phyloP scores from a whole-genome alignment of 1,140 invertebrate species.

The Hyposmocoma kahamanoa region DNA sequence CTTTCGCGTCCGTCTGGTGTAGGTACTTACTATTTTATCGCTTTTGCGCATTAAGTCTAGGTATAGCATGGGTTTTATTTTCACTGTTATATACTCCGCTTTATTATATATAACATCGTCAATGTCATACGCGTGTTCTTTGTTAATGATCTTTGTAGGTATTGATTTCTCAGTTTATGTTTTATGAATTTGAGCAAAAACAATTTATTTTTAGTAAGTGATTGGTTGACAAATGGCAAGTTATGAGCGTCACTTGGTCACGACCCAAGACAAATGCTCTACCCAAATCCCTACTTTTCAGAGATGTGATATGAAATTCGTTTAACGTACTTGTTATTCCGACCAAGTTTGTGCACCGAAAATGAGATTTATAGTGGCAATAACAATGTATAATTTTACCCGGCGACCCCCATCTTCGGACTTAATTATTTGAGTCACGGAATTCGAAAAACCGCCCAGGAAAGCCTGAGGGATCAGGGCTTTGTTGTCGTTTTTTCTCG shows the following conservation, averaged over 20 bases:
- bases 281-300: constrained; percentile 2
- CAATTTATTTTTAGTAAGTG: too few species aligned
- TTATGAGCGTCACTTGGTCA: neutral
- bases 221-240: too few species aligned
- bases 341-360: constrained; percentile 40
- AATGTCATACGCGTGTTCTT: too few species aligned
- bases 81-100: too few species aligned
- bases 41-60: too few species aligned
- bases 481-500: constrained; percentile 51
- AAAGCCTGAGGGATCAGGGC: constrained; percentile 57
- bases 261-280: neutral
- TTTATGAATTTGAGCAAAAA: too few species aligned
- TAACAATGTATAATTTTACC: constrained; percentile 69
- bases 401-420: constrained; percentile 46
- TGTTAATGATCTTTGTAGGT: too few species aligned
- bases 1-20: constrained; percentile 43
- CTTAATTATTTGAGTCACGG: constrained; percentile 72
- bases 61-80: too few species aligned
- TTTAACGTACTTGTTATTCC: constrained; percentile 48
- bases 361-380: constrained; percentile 63
- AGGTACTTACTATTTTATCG: too few species aligned
- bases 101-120: too few species aligned
- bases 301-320: constrained; percentile 26
- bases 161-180: too few species aligned
- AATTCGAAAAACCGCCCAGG: constrained; percentile 59